Conservation (phyloP, 2,797 vertebrate species). For the Enteromius trimaculatus region DNA sequence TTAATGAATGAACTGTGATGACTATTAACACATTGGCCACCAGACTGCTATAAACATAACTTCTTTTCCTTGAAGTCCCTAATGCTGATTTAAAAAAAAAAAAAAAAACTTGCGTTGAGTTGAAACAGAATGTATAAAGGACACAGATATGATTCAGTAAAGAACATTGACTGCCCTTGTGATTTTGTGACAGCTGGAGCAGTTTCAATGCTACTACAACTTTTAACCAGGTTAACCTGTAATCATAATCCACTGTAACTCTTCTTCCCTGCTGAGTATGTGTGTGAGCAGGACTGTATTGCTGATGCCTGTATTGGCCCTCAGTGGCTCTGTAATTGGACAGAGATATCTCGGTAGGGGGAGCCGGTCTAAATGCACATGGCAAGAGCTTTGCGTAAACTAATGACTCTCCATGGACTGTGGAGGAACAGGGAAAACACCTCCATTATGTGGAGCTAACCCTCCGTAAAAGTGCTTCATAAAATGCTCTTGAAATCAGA, state of each 20-base stretch:
- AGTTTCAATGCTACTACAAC: not conserved
- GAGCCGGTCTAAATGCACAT: conserved; percentile 33
- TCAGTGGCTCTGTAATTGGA: conserved; percentile 47
- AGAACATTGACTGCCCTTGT: too few species aligned
- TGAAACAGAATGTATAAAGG: not conserved
- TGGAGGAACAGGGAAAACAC: conserved; percentile 42
- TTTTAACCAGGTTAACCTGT: not conserved
- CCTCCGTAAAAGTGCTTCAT: conserved; percentile 29
- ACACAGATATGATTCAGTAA: not conserved
- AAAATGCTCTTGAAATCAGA: conserved; percentile 37
- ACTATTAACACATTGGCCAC: conserved; percentile 4
- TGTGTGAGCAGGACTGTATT: conserved; percentile 23
- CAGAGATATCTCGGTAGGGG: conserved; percentile 46
- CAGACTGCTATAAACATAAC: not conserved
- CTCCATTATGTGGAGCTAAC: conserved; percentile 45
- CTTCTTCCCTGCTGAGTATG: conserved; percentile 2
- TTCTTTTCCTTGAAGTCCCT: not conserved
- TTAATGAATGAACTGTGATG: conserved; percentile 39
- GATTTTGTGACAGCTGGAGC: not conserved
- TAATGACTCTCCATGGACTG: conserved; percentile 42
- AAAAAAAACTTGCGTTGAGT: not conserved
- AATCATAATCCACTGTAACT: not conserved
- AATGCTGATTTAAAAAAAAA: not conserved
- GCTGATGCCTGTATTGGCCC: conserved; percentile 34
- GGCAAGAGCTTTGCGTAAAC: conserved; percentile 42